These are phyloP conservation scores for Nebria salina DNA, from an alignment of 2,888 invertebrate genomes.

Conservation along the genomic window DNA sequence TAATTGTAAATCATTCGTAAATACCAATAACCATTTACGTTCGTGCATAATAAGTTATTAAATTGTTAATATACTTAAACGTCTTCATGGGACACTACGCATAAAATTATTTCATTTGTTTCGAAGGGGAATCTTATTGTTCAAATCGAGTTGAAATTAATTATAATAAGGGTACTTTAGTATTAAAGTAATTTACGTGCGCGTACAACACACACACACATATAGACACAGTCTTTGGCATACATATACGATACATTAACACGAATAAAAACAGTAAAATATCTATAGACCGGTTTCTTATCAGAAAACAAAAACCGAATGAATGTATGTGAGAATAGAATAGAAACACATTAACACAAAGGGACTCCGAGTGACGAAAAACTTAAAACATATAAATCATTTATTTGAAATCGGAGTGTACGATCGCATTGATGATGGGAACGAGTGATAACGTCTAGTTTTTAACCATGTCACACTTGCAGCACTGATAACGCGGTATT, in stretches of 20 bases:
- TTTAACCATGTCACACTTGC: slow-evolving; percentile 3
- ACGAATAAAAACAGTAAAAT: neutral
- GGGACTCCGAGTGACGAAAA: slow-evolving; percentile 10
- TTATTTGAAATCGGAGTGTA: slow-evolving; percentile 21
- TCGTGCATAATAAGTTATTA: neutral
- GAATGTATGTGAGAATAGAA: neutral
- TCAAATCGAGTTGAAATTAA: too few relatives aligned
- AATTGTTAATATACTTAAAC: neutral
- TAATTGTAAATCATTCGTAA: neutral
- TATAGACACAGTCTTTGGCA: neutral
- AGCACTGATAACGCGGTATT: neutral
- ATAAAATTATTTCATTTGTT: too few relatives aligned
- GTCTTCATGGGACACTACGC: too few relatives aligned
- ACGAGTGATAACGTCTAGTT: slow-evolving; percentile 3
- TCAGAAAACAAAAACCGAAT: neutral
- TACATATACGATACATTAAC: neutral
- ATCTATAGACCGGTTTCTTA: slow-evolving; percentile 4
- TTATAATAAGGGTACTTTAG: too few relatives aligned
- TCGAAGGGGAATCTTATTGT: too few relatives aligned
- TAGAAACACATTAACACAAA: slow-evolving; percentile 11
- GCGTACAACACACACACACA: too few relatives aligned
- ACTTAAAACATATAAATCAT: slow-evolving; percentile 23
- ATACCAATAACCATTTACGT: neutral
- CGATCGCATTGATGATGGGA: slow-evolving; percentile 5
- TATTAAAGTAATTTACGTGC: too few relatives aligned